phyloP scores from a whole-genome alignment of 2,113 vertebrate genomes.

The Eclectus roratus region DNA sequence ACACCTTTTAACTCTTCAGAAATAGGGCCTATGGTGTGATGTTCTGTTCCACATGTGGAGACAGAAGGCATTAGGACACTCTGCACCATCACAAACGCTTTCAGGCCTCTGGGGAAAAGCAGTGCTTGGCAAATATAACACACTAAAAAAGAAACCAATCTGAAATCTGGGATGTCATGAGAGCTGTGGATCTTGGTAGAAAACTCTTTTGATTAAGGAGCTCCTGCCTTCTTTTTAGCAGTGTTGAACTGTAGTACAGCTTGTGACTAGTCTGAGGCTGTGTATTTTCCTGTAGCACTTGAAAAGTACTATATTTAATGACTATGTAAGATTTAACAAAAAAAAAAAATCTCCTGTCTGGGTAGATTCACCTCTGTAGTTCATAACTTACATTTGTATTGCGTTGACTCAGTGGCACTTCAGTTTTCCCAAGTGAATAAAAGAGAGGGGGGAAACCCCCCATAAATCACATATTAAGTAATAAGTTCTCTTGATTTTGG shows the following conservation, averaged over 20 bases:
- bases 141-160: not conserved
- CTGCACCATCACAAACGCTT: not conserved
- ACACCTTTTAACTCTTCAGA: not conserved
- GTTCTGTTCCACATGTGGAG: not conserved
- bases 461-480: not conserved
- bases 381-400: constrained; percentile 16
- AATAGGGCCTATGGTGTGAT: not conserved
- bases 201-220: not conserved
- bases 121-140: not conserved
- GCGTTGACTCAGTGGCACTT: not conserved
- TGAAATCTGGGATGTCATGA: not conserved
- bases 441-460: not conserved
- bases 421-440: constrained; percentile 34
- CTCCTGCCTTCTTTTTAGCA: not conserved
- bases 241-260: not conserved
- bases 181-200: not conserved
- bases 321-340: constrained; percentile 1
- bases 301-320: constrained; percentile 47
- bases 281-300: constrained; percentile 15
- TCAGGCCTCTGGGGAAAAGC: not conserved
- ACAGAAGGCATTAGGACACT: not conserved
- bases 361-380: not conserved
- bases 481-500: constrained; percentile 49
- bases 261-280: not conserved
- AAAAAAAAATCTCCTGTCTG: not conserved